Percentiles rank a stretch among this genome's conserved stretches.
phyloP scores from a whole-genome alignment of 2,113 vertebrate genomes.

The Thoracochromis brauschi region DNA sequence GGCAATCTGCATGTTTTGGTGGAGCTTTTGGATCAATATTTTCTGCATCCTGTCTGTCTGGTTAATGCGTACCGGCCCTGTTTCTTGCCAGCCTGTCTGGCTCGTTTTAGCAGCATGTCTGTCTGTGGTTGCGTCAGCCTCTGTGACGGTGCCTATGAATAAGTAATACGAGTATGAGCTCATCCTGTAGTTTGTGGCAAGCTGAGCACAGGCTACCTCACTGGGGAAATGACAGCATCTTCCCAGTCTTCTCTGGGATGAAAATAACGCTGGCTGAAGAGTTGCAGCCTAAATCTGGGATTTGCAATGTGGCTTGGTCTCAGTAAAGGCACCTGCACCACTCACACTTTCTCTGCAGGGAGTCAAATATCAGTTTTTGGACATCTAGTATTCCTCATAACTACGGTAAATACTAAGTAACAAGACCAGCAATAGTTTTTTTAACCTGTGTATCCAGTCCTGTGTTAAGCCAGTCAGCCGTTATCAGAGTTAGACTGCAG shows the following conservation, averaged over 20 bases:
- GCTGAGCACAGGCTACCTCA: conserved; percentile 17
- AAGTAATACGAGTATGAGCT: conserved; percentile 58
- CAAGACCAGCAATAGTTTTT: neutral
- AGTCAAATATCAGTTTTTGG: neutral
- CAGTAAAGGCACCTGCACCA: neutral
- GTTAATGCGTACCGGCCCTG: neutral
- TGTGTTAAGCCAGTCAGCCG: neutral
- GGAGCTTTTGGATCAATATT: neutral
- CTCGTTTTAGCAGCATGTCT: neutral
- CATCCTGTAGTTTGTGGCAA: conserved; percentile 46
- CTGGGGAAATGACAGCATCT: conserved; percentile 54
- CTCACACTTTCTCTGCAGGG: neutral
- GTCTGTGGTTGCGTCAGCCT: conserved; percentile 35
- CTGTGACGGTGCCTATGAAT: conserved; percentile 48
- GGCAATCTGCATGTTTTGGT: neutral
- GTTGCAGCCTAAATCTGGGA: neutral
- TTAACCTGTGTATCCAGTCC: neutral
- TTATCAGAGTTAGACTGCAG: neutral
- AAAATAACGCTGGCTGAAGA: neutral
- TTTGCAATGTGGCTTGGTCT: neutral
- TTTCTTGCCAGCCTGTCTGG: neutral
- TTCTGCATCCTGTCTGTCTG: neutral
- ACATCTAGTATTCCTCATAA: neutral
- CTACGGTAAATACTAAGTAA: neutral
- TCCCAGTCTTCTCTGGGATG: neutral